These are phyloP conservation scores for Squalus acanthias DNA, from an alignment of 2,797 vertebrate genomes.

Conservation along the genomic window DNA sequence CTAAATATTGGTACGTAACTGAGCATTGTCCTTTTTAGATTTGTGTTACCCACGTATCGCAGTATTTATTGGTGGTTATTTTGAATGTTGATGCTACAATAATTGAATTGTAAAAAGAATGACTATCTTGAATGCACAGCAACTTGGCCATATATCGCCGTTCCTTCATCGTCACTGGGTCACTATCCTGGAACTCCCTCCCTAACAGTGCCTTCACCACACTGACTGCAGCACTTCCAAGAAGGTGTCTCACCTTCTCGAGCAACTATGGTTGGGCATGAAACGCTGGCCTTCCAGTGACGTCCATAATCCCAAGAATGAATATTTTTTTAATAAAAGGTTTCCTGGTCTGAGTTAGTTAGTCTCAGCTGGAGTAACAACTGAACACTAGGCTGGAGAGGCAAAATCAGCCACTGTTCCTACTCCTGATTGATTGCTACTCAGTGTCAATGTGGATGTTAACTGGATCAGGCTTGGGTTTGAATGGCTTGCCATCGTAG, in stretches of 20 bases:
- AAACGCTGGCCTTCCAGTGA: background rate
- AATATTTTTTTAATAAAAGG: background rate
- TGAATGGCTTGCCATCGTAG: background rate
- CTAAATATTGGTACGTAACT: conserved; percentile 69
- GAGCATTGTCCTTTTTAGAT: background rate
- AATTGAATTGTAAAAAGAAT: background rate
- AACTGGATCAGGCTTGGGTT: background rate
- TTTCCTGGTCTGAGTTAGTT: background rate
- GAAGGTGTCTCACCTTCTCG: background rate
- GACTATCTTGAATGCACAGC: background rate
- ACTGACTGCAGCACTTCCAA: background rate
- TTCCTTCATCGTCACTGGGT: background rate
- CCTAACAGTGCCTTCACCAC: background rate
- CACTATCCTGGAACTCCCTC: background rate
- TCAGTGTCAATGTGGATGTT: background rate
- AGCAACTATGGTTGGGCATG: background rate
- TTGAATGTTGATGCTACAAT: background rate
- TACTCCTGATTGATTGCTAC: background rate
- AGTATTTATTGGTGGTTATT: background rate
- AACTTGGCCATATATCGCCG: background rate
- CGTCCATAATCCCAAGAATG: background rate
- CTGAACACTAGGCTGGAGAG: background rate
- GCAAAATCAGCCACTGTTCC: background rate
- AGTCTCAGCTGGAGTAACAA: background rate
- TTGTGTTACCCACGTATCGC: background rate